A percentile compares a stretch with the other conserved stretches of the same genome.
Evolutionary conservation across 2,888 invertebrate genomes (phyloP).

Genomic region (Cephus rjabovi): DNA sequence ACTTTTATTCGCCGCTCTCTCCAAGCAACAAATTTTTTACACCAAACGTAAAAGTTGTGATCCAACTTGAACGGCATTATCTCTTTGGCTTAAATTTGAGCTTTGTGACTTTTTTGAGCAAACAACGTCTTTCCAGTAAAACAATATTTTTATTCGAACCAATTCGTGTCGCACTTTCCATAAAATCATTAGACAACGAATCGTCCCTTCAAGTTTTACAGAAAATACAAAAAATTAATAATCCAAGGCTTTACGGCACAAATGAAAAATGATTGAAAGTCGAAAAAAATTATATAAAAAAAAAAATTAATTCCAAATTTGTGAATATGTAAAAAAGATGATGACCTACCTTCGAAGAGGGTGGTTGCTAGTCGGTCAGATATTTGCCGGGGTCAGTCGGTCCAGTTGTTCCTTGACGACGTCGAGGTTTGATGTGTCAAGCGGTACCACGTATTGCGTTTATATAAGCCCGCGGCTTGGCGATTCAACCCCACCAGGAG

Average conservation of each 20-base stretch:
- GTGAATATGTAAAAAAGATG: background rate
- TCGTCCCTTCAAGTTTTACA: background rate
- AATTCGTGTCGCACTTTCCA: background rate
- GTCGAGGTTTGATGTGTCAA: slow-evolving; percentile 49
- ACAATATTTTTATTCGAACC: background rate
- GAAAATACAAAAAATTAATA: too few relatives aligned
- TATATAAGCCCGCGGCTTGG: slow-evolving; percentile 54
- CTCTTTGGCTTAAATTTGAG: background rate
- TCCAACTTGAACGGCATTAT: background rate
- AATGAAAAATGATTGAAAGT: background rate
- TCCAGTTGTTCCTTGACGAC: slow-evolving; percentile 1
- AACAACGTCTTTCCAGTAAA: background rate
- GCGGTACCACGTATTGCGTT: slow-evolving; percentile 47
- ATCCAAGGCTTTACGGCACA: background rate
- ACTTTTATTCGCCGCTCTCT: background rate
- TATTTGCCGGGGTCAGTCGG: background rate
- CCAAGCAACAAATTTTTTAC: background rate
- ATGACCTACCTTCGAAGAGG: background rate
- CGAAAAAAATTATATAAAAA: background rate
- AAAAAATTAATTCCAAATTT: background rate
- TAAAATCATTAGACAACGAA: background rate
- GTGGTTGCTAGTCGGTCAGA: background rate
- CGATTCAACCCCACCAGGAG: slow-evolving; percentile 18
- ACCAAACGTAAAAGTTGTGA: background rate
- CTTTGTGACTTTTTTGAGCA: background rate